Percentiles rank a stretch among this genome's conserved stretches.
phyloP scores from a whole-genome alignment of 2,888 invertebrate species.

The Aproaerema taeniolella region DNA sequence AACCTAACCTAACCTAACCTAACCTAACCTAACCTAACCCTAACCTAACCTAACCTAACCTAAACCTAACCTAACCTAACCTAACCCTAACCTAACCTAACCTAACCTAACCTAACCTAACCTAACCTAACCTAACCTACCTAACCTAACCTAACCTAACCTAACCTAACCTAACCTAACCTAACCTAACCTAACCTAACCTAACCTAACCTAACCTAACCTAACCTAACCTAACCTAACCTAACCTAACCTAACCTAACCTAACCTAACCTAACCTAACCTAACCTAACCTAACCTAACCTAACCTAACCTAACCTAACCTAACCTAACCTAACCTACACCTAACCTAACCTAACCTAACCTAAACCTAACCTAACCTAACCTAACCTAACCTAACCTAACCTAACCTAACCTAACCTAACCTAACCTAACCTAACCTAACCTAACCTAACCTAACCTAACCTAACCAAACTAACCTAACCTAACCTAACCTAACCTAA shows the following conservation, averaged over 20 bases:
- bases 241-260: constrained; percentile 21
- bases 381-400: constrained; percentile 25
- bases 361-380: constrained; percentile 25
- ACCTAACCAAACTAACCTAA: constrained; percentile 26
- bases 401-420: no score
- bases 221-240: constrained; percentile 21
- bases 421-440: constrained; percentile 25
- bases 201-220: constrained; percentile 21
- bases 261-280: constrained; percentile 23
- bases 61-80: constrained; percentile 18
- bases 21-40: constrained; percentile 16
- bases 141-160: constrained; percentile 12
- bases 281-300: constrained; percentile 25
- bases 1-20: constrained; percentile 16
- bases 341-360: constrained; percentile 25
- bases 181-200: constrained; percentile 21
- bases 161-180: constrained; percentile 20
- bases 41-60: constrained; percentile 16
- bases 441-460: constrained; percentile 25
- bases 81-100: constrained; percentile 16
- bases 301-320: constrained; percentile 25
- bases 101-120: constrained; percentile 16
- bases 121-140: constrained; percentile 18
- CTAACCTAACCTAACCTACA: constrained; percentile 25
- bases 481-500: constrained; percentile 22